These are phyloP conservation scores for Drosophila seguyi DNA, from an alignment of 1,140 invertebrate genomes.

Conservation along the genomic window DNA sequence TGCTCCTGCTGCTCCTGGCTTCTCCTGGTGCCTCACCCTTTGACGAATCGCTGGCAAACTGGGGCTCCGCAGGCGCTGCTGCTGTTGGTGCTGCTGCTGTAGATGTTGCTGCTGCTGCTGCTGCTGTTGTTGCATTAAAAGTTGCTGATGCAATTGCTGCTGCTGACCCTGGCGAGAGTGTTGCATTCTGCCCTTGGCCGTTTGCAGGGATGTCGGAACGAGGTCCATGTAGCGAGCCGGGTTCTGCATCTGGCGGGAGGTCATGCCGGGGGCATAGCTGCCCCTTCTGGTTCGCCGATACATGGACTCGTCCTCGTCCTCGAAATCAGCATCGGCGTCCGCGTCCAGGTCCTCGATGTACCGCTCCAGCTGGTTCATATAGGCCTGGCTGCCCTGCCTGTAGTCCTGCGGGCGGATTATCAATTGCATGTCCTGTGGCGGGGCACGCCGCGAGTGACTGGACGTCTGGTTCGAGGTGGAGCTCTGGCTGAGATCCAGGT, in stretches of 20 bases:
- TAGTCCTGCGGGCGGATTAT: constrained; percentile 52
- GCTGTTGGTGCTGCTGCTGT: constrained; percentile 25
- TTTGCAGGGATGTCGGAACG: constrained; percentile 68
- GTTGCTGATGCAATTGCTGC: constrained; percentile 54
- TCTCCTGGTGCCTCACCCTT: constrained; percentile 53
- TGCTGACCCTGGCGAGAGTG: constrained; percentile 37
- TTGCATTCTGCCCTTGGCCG: constrained; percentile 80
- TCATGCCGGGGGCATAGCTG: constrained; percentile 72
- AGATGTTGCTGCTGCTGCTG: constrained; percentile 21
- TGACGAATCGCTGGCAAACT: constrained; percentile 81
- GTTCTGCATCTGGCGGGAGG: constrained; percentile 57
- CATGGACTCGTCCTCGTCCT: constrained; percentile 66
- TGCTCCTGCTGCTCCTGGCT: constrained; percentile 25
- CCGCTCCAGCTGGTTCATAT: constrained; percentile 74
- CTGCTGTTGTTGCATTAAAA: constrained; percentile 31
- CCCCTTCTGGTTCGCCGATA: constrained; percentile 57
- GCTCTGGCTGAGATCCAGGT: constrained; percentile 76
- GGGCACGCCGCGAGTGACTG: constrained; percentile 47
- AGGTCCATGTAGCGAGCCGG: constrained; percentile 67
- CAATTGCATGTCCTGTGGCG: constrained; percentile 40
- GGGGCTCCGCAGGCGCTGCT: constrained; percentile 75
- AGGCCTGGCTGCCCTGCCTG: constrained; percentile 40
- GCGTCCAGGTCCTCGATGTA: constrained; percentile 74
- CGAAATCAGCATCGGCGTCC: constrained; percentile 63
- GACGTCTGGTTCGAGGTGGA: constrained; percentile 60